Conservation (phyloP, 2,797 vertebrate species). For the Silurus aristotelis region DNA sequence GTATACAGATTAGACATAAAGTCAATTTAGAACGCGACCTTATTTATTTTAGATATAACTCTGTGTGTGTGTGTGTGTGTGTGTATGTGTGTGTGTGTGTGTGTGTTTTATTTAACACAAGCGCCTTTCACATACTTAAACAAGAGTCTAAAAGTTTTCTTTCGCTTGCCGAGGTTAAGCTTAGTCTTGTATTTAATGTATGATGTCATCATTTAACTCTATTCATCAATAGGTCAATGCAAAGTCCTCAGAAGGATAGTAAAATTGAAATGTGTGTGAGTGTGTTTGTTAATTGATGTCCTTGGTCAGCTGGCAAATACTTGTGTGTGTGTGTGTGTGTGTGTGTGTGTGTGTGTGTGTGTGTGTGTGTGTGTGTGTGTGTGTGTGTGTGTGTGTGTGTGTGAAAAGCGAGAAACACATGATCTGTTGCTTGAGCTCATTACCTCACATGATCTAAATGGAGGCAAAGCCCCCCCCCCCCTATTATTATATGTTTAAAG, state of each 20-base stretch:
- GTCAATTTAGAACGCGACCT: not conserved
- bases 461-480: not conserved
- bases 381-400: not conserved
- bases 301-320: not conserved
- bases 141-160: not conserved
- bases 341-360: conserved; percentile 2
- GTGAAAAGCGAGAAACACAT: not conserved
- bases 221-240: not conserved
- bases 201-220: not conserved
- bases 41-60: conserved; percentile 7
- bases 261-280: not conserved
- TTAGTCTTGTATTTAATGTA: not conserved
- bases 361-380: not conserved
- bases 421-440: conserved; percentile 29
- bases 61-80: not conserved
- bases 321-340: conserved; percentile 2
- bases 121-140: not conserved
- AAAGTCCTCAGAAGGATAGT: not conserved
- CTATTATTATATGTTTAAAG: not conserved
- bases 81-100: not conserved
- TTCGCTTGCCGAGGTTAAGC: not conserved
- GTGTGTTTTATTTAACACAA: not conserved
- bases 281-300: conserved; percentile 10
- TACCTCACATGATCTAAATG: conserved; percentile 27
- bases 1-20: not conserved